Evolutionary conservation across 2,888 invertebrate genomes (phyloP), one percentile per base, ranked within the genome.

Genomic region (Rhingia campestris): DNA sequence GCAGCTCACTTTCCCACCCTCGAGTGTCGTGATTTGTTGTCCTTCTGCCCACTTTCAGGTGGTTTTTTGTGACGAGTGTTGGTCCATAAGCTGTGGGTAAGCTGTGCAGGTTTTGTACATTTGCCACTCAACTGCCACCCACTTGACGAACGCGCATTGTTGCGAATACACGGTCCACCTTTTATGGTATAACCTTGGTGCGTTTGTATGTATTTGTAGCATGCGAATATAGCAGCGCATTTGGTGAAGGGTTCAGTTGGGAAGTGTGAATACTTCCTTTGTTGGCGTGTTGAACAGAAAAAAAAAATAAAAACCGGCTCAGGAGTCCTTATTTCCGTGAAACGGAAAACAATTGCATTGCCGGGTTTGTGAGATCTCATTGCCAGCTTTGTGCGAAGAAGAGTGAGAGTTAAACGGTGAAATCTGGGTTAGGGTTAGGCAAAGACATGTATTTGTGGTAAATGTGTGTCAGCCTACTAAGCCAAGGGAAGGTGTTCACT

Each of bases 381-480:
- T 67, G 39, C 45, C 67, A 33, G 33, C 69, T 64, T 58, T 10
- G 58, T 39, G 66, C 33, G 67, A 51, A 56, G 43, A 56, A 39
- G 49, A 81, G 81, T 54, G 67, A 56, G 63, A 72, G 72, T 82
- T 72, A 82, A 82, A 67, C 22, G 72, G 14, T 77, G 61, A 41
- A 73, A 82, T 69, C 73, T 76, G 73, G 81, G 81, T 82, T 75
- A 67, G 73, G 81, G 81, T 82, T 67, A 75, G 59, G 59, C 51
- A 77, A 49, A 77, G 81, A 45, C 72, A 66, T 77, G 72, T 66
- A 66, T 77, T 67, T 81, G 61, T 77, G 72, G 66, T 45, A 30
- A 64, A 64, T 76, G 41, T 67, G 45, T 77, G 73, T 63, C 77
- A 82, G 56, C 22, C 22, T 22, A 22, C 22, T 22, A 22, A 22